phyloP scores from a whole-genome alignment of 2,113 vertebrate genomes.

The Oncorhynchus tshawytscha region DNA sequence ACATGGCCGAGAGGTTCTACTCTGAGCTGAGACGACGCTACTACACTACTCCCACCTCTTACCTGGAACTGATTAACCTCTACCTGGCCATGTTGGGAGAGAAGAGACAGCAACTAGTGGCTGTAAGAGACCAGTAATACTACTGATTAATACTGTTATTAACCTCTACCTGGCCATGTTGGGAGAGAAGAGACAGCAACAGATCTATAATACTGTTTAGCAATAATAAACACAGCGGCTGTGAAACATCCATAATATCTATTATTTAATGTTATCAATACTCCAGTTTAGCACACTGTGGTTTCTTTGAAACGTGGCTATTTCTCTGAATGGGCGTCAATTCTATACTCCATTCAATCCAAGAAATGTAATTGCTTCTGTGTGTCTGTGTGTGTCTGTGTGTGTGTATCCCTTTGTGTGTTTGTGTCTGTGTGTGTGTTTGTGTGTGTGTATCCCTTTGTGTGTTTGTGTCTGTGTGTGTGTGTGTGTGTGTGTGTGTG shows the following conservation, averaged over 20 bases:
- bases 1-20: constrained; percentile 81
- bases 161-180: constrained; percentile 69
- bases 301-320: too few relatives aligned
- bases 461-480: too few relatives aligned
- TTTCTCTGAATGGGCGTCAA: background rate
- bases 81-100: constrained; percentile 79
- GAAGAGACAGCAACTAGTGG: constrained; percentile 75
- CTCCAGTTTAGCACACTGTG: background rate
- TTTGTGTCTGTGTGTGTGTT: too few relatives aligned
- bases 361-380: too few relatives aligned
- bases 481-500: too few relatives aligned
- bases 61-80: constrained; percentile 86
- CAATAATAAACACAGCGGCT: background rate
- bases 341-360: background rate
- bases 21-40: constrained; percentile 77
- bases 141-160: constrained; percentile 49
- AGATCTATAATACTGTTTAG: too few relatives aligned
- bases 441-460: too few relatives aligned
- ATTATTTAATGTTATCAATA: background rate
- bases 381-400: too few relatives aligned
- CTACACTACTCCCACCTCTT: constrained; percentile 85
- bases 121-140: constrained; percentile 58
- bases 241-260: background rate
- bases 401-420: too few relatives aligned
- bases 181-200: background rate